Evolutionary conservation across 2,113 vertebrate genomes (phyloP).

Genomic region (Lagenorhynchus albirostris): DNA sequence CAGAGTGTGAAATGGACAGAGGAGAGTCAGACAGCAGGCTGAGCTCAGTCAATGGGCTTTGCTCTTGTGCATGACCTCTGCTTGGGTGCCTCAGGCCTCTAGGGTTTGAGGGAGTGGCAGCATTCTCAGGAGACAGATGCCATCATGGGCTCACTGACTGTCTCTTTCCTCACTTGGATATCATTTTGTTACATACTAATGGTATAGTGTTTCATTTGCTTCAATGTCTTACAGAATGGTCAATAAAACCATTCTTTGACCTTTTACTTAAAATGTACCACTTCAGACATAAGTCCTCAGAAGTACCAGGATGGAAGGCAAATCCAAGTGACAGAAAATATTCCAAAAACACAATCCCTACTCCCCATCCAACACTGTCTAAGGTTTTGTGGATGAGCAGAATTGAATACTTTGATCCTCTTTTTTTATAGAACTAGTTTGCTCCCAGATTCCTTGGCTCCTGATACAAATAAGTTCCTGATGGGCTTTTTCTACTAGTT

Average conservation of each 20-base stretch:
- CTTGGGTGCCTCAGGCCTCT: accelerated
- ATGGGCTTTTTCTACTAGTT: neutral
- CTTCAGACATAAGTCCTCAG: neutral
- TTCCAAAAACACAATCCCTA: neutral
- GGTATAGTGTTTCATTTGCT: neutral
- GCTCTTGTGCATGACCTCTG: accelerated
- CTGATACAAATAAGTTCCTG: neutral
- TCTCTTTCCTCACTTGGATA: neutral
- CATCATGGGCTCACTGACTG: accelerated
- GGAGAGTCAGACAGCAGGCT: accelerated
- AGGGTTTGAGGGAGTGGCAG: accelerated
- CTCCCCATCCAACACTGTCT: accelerated
- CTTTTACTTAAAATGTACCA: neutral
- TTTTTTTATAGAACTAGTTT: neutral
- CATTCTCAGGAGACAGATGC: neutral
- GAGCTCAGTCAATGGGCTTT: neutral
- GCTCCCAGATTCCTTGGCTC: neutral
- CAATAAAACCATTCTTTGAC: neutral
- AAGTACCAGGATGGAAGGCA: neutral
- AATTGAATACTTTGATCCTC: neutral
- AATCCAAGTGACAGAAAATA: neutral
- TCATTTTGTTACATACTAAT: neutral
- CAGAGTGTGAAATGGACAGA: neutral
- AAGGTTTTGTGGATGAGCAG: neutral
- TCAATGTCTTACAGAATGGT: neutral